Conservation (phyloP, 1,140 invertebrate species). For the Apis laboriosa region DNA sequence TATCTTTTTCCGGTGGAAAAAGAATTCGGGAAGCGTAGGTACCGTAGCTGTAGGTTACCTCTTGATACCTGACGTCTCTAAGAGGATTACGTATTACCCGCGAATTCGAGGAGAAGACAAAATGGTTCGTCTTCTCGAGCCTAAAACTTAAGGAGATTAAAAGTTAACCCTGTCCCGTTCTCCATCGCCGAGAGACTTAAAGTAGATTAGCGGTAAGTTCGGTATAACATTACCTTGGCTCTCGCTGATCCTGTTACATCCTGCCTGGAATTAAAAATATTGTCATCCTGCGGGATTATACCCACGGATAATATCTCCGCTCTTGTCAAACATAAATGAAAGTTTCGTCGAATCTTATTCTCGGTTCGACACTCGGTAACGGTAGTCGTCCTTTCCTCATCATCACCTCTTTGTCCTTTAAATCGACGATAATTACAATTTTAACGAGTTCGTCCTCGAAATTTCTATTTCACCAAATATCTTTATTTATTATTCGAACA, state of each 20-base stretch:
- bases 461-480: no score
- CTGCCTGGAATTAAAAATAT: conserved; percentile 79
- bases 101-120: conserved; percentile 68
- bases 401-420: not conserved
- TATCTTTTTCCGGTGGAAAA: not conserved
- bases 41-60: conserved; percentile 12
- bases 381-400: not conserved
- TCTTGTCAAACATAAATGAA: conserved; percentile 74
- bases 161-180: conserved; percentile 70
- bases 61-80: conserved; percentile 72
- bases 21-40: conserved; percentile 16
- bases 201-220: conserved; percentile 75
- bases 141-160: conserved; percentile 78
- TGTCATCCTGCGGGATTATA: conserved; percentile 75
- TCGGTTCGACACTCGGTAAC: conserved; percentile 2
- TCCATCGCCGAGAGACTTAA: conserved; percentile 59
- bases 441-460: no score
- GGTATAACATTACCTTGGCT: conserved; percentile 76
- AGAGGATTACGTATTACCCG: conserved; percentile 73
- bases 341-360: conserved; percentile 61
- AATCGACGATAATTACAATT: not conserved
- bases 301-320: conserved; percentile 70
- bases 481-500: no score
- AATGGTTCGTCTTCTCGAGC: conserved; percentile 66
- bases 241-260: conserved; percentile 77